Evolutionary conservation across 1,140 invertebrate genomes (phyloP).

Genomic region (Drosophila santomea): DNA sequence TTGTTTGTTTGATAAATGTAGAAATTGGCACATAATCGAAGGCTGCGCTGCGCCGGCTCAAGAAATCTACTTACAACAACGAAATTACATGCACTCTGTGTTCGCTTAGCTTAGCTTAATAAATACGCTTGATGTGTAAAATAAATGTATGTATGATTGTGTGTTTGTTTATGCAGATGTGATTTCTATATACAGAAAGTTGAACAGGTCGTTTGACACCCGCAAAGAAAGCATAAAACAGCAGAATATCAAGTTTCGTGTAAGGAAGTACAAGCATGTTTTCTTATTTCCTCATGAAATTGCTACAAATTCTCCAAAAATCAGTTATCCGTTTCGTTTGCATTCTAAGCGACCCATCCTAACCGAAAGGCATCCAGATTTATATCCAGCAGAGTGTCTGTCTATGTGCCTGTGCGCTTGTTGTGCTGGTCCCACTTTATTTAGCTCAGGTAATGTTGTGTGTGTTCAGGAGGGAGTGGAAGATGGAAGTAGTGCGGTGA

Average conservation of each 20-base stretch:
- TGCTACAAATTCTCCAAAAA: neutral
- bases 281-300: neutral
- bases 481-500: constrained; percentile 14
- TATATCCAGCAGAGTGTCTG: constrained; percentile 36
- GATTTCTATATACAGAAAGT: constrained; percentile 34
- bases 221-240: neutral
- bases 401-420: constrained; percentile 24
- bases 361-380: constrained; percentile 48
- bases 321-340: neutral
- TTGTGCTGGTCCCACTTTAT: constrained; percentile 63
- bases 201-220: neutral
- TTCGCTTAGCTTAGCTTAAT: constrained; percentile 45
- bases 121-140: constrained; percentile 51
- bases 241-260: neutral
- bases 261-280: neutral
- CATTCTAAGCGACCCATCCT: neutral
- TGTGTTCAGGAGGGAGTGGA: constrained; percentile 13
- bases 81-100: constrained; percentile 38
- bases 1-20: constrained; percentile 57
- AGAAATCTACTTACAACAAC: constrained; percentile 63
- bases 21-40: constrained; percentile 80
- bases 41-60: constrained; percentile 74
- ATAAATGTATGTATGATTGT: constrained; percentile 46
- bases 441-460: constrained; percentile 71
- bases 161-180: constrained; percentile 41